Conservation (phyloP, 1,140 invertebrate species). For the Spodoptera frugiperda region DNA sequence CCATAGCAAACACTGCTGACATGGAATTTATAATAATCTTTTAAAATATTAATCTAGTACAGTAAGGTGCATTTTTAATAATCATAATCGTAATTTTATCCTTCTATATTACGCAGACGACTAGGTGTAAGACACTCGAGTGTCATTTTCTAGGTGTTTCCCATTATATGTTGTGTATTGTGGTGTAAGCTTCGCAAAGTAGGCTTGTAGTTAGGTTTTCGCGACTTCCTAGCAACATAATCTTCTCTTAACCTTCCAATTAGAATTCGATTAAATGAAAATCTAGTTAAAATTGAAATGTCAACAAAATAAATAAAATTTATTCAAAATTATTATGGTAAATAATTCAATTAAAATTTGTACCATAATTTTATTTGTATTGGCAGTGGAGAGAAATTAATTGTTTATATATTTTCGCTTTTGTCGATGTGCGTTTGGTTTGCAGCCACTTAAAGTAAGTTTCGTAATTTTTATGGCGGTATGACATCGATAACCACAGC, state of each 20-base stretch:
- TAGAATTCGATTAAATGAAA: conserved; percentile 76
- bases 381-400: conserved; percentile 42
- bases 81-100: conserved; percentile 79
- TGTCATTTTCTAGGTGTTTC: conserved; percentile 81
- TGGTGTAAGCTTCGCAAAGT: conserved; percentile 80
- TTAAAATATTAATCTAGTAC: conserved; percentile 74
- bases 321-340: conserved; percentile 67
- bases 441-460: conserved; percentile 66
- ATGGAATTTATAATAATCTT: conserved; percentile 71
- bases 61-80: conserved; percentile 83
- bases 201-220: conserved; percentile 83
- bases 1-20: conserved; percentile 51
- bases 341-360: conserved; percentile 52
- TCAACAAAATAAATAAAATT: conserved; percentile 70
- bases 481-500: conserved; percentile 73
- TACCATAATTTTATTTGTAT: conserved; percentile 48
- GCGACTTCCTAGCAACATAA: conserved; percentile 83
- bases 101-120: conserved; percentile 77
- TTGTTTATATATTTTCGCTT: conserved; percentile 68
- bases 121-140: conserved; percentile 77
- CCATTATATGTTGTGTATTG: conserved; percentile 79
- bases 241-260: conserved; percentile 83
- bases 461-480: conserved; percentile 63
- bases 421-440: conserved; percentile 67
- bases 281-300: conserved; percentile 77